Base-by-base conservation (phyloP, 2,888 invertebrate genomes). In the Drosophila siamana region DNA sequence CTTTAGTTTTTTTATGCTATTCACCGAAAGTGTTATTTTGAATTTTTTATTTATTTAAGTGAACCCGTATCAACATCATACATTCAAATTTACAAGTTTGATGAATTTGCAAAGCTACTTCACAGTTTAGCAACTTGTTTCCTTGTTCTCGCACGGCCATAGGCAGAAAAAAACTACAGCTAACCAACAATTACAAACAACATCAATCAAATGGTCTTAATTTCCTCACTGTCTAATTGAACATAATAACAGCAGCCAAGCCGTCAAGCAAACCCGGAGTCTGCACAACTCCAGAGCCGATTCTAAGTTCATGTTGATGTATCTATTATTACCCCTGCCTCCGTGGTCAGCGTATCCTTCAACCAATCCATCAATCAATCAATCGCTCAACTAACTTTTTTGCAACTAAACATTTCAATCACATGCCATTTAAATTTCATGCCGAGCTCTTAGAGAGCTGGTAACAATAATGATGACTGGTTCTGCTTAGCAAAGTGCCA, bases 391-490 rank as follows among this genome's bases (percentile, higher is more conserved):
- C 61, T 69, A 47, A 59, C 71, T 64, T 76, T 44, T 72, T 76
- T 57, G 47, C 60, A 64, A 64, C 36, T 50, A 71, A 81, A 79
- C 78, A 78, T 79, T 78, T 78, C 78, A 81, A 80, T 79, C 78
- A 51, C 66, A 67, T 30, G 62, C 51, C 44, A 77, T 78, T 63
- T 59, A 64, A 64, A 64, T 77, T 51, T 62, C 28, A 16, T 43
- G 40, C 51, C 40, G 36, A 41, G n/a, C 44, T 43, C 30, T 36
- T 40, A 69, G 30, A 41, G 30, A 41, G 54, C 24, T 61, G 66
- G 5, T 66, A 67, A 47, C 52, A 56, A 66, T 76, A 59, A 77
- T 62, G 77, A 61, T 57, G 77, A 67, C 73, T 38, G 67, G 61
- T 62, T 71, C 54, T 54, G 51, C 43, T 57, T 46, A 51, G 41